phyloP scores from a whole-genome alignment of 2,888 invertebrate species.

The Fabriciana adippe region DNA sequence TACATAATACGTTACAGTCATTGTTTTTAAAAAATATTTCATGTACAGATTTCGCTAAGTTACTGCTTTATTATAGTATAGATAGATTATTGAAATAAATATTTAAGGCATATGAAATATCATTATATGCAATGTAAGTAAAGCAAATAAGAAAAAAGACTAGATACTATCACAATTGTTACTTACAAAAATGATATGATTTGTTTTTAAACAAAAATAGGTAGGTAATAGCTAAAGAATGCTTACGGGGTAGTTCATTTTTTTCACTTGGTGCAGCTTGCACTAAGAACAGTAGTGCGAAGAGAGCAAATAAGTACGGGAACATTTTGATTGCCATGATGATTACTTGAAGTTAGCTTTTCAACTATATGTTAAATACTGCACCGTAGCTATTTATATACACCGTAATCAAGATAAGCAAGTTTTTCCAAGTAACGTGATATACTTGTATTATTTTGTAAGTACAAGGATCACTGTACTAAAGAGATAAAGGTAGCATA shows the following conservation, averaged over 20 bases:
- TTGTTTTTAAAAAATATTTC: no score
- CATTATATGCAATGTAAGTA: no score
- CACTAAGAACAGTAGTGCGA: conserved; percentile 10
- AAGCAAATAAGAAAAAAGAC: no score
- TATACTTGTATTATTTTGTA: neutral
- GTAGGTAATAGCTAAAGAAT: no score
- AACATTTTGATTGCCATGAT: conserved; percentile 18
- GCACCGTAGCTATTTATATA: neutral
- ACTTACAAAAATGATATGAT: no score
- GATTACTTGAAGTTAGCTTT: neutral
- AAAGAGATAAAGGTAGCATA: neutral
- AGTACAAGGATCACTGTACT: neutral
- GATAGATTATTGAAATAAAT: no score
- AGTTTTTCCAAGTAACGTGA: neutral
- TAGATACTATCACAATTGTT: no score
- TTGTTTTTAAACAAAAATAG: no score
- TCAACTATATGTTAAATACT: neutral
- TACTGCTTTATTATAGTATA: no score
- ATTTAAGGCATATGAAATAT: no score
- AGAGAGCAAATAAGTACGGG: neutral
- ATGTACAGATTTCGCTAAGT: no score
- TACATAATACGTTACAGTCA: no score
- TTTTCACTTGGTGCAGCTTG: conserved; percentile 17
- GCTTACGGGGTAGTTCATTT: conserved; percentile 11
- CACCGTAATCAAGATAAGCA: neutral